phyloP scores from a whole-genome alignment of 2,113 vertebrate genomes.

The Beaufortia kweichowensis region DNA sequence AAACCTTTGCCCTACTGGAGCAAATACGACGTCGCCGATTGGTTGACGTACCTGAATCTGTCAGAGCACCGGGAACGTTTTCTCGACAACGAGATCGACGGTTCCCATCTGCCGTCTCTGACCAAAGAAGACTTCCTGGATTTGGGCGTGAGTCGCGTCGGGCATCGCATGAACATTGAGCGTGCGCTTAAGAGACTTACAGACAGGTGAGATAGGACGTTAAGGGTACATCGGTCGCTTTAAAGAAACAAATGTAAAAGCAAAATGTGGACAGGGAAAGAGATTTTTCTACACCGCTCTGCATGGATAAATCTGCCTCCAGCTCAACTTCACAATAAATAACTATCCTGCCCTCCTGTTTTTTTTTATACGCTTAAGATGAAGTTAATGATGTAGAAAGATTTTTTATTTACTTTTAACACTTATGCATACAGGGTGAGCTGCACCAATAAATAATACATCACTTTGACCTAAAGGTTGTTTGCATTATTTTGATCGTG shows the following conservation, averaged over 20 bases:
- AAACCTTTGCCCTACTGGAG: conserved; percentile 92
- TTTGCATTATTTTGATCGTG: too few species aligned
- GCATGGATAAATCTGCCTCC: conserved; percentile 37
- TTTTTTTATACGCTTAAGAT: conserved; percentile 32
- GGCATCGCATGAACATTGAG: conserved; percentile 96
- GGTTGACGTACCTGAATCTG: conserved; percentile 90
- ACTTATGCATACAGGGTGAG: too few species aligned
- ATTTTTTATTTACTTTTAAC: background rate
- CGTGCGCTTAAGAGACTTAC: conserved; percentile 90
- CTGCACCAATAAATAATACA: too few species aligned
- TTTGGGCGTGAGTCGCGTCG: conserved; percentile 90
- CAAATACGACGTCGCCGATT: conserved; percentile 94
- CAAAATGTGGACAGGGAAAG: conserved; percentile 28
- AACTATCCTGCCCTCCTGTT: conserved; percentile 2
- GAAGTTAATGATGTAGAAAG: conserved; percentile 20
- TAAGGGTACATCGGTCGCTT: conserved; percentile 44
- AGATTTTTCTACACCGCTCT: background rate
- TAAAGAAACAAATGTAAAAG: conserved; percentile 3
- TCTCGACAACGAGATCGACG: conserved; percentile 95
- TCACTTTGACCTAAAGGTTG: too few species aligned
- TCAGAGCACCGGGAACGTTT: conserved; percentile 88
- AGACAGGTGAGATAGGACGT: conserved; percentile 86
- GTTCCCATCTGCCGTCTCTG: conserved; percentile 88
- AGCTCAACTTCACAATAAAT: conserved; percentile 20
- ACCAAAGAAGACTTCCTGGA: conserved; percentile 96